Conservation (phyloP, 2,113 vertebrate species). For the Blennius ocellaris region DNA sequence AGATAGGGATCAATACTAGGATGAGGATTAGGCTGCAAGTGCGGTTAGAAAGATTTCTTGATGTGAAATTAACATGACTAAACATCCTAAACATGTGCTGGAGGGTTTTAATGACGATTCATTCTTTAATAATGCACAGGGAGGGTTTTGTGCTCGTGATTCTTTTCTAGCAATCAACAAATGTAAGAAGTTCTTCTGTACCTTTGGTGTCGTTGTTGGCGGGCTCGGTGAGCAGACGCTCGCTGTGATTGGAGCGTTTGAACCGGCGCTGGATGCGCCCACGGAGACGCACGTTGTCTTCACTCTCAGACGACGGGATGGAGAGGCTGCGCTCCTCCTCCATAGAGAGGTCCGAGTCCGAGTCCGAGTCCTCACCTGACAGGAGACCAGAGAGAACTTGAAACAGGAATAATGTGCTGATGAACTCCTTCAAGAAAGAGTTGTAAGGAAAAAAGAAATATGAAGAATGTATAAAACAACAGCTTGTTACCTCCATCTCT, state of each 20-base stretch:
- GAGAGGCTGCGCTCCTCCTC: constrained; percentile 96
- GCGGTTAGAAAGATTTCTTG: not conserved
- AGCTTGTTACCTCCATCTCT: constrained; percentile 89
- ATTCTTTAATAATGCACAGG: too few species aligned
- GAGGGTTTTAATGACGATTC: too few species aligned
- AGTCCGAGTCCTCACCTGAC: constrained; percentile 94
- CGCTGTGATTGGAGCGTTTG: constrained; percentile 91
- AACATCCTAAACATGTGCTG: not conserved
- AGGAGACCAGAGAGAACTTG: not conserved
- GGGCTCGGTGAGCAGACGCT: constrained; percentile 93
- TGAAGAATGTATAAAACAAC: too few species aligned
- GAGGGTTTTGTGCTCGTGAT: too few species aligned
- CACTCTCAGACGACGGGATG: constrained; percentile 96
- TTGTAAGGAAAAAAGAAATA: not conserved
- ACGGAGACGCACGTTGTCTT: constrained; percentile 93
- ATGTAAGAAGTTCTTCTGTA: constrained; percentile 20
- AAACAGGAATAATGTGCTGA: not conserved
- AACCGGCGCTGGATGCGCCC: constrained; percentile 94
- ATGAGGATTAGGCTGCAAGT: not conserved
- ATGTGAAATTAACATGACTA: not conserved
- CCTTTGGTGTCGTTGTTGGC: constrained; percentile 91
- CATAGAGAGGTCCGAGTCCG: constrained; percentile 95
- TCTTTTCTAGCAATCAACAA: too few species aligned
- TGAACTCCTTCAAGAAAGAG: not conserved
- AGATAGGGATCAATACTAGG: not conserved